Conservation (phyloP, 2,888 invertebrate species). For the Drosophila birchii region DNA sequence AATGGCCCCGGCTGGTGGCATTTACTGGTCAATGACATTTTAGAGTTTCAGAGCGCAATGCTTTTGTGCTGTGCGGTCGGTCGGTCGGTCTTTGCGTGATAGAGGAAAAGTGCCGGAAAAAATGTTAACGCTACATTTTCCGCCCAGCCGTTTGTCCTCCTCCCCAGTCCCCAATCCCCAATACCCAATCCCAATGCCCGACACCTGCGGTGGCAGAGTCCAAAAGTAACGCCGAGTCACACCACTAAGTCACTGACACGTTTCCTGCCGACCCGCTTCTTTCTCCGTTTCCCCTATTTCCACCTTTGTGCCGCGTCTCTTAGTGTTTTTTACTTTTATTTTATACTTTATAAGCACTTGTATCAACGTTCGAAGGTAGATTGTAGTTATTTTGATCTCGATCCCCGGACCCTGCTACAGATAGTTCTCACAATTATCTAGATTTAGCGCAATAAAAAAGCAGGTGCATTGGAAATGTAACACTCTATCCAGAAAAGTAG, state of each 20-base stretch:
- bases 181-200: conserved; percentile 24
- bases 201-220: conserved; percentile 33
- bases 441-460: neutral
- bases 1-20: conserved; percentile 65
- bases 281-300: conserved; percentile 26
- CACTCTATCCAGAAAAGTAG: neutral
- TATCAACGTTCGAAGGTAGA: conserved; percentile 15
- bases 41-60: conserved; percentile 53
- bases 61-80: conserved; percentile 36
- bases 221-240: conserved; percentile 73
- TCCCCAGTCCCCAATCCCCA: conserved; percentile 4
- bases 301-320: conserved; percentile 17
- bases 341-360: conserved; percentile 14
- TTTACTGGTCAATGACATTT: conserved; percentile 82
- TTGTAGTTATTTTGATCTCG: conserved; percentile 27
- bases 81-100: conserved; percentile 61
- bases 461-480: neutral
- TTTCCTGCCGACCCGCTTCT: conserved; percentile 51
- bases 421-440: conserved; percentile 11
- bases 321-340: neutral
- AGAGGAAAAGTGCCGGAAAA: conserved; percentile 71
- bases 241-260: conserved; percentile 63
- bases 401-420: conserved; percentile 5
- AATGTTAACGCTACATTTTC: conserved; percentile 64
- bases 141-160: conserved; percentile 14